Base-by-base conservation (phyloP, 2,113 vertebrate species). In the Pseudolaguvia tuberculata region DNA sequence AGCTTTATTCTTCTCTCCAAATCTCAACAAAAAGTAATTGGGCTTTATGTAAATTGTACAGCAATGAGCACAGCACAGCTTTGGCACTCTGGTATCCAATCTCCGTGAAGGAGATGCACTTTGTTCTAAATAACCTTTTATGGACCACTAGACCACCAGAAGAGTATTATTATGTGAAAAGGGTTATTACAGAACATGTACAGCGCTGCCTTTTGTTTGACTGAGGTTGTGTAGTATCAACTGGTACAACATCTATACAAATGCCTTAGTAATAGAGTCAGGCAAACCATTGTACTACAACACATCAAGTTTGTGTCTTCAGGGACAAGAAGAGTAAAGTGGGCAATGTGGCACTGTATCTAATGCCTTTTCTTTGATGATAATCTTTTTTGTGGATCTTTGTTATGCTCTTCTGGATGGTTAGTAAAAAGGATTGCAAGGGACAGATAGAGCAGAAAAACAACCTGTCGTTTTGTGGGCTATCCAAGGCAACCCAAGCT, bases 291-390 rank as follows among this genome's bases (percentile, higher is more conserved):
- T 31, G 45, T 62, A 35, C 67, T 74, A 77, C 56, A 73, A 52
- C 76, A 70, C 69, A 79, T 78, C 80, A 70, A 69, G 63, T 74
- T 82, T 58, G 21, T 52, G 47, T 58, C 65, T 73, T 72, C 66
- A 63, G 68, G 63, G 73, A 76, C 70, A 50, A 68, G 69, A 76
- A 79, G 58, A 76, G 73, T 72, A 31, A 50, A 55, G 61, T 72
- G 55, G 59, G 52, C 51, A 78, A 66, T 62, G 9, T 23, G 72
- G 21, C 25, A 2, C 55, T 53, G 39, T 47, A 52, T 72, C 69
- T 73, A 70, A 77, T 73, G 58, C 70, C 58, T 77, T 70, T n/a
- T n/a, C n/a, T n/a, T n/a, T n/a, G n/a, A n/a, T n/a, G n/a, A n/a
- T 70, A 73, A 77, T 82, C 31, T 82, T 70, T 51, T 17, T 50